Evolutionary conservation across 2,888 invertebrate species (phyloP), one percentile per base, ranked within the genome.

Genomic region (Diarsia brunnea): DNA sequence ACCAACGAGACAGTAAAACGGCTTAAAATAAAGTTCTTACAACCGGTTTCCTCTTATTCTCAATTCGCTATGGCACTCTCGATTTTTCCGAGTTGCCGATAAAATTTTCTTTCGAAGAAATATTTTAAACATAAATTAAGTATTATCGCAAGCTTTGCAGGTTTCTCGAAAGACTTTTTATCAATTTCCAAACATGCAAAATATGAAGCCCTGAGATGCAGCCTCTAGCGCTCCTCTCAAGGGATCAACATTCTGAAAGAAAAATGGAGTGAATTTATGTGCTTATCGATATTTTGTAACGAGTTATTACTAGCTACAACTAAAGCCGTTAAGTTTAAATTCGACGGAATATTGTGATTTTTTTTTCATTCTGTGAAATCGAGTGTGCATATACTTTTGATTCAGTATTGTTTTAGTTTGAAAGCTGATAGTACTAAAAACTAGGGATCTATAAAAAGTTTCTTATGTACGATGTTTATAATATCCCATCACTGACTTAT

Each of bases 201-300:
- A 67, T 69, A 14, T 69, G 5, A 21, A 68, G 21, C 38, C 10
- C 16, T 67, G 55, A 58, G 31, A 63, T 78, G 60, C 79, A 65
- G 60, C 55, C 43, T 73, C 61, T 21, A 31, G 69, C 45, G n/a
- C 8, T 4, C 4, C n/a, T 58, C 72, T 78, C 43, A 24, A 43
- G 73, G 43, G 66, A 73, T 68, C 55, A 63, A 47, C 53, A 63
- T 49, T 66, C 55, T 78, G 45, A 47, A 61, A 61, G 83, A 4
- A 69, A 72, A 78, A 73, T 55, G 2, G 0, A 68, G 43, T 60
- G 71, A 67, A 82, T 77, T 75, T 70, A 68, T 68, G 27, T 43
- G 47, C 24, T 27, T 71, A 53, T 63, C 24, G 38, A 79, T 27
- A 79, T 38, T 70, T 61, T 78, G 7, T 24, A 14, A 45, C 53